Conservation (phyloP, 2,113 vertebrate genomes). For the Coturnix japonica region DNA sequence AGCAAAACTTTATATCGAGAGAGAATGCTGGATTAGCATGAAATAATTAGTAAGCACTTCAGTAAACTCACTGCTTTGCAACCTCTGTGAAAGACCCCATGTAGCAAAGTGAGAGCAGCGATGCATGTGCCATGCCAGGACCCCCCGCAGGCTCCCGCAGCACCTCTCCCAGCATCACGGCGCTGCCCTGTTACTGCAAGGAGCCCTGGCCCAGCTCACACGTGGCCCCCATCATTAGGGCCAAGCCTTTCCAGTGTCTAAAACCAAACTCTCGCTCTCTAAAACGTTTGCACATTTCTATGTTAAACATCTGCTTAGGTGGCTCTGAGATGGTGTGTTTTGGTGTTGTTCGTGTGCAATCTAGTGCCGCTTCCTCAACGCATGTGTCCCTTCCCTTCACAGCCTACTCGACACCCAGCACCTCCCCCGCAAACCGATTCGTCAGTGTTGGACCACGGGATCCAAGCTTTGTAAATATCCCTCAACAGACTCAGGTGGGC, state of each 20-base stretch:
- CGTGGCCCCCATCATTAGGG: not conserved
- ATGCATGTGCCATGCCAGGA: not conserved
- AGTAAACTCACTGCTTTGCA: not conserved
- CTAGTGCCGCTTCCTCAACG: slow-evolving; percentile 87
- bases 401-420: slow-evolving; percentile 99
- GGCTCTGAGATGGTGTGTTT: slow-evolving; percentile 80
- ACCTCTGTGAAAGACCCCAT: not conserved
- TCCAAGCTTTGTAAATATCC: slow-evolving; percentile 99
- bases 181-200: not conserved
- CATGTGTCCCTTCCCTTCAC: slow-evolving; percentile 84
- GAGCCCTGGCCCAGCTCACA: not conserved
- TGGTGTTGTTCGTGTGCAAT: slow-evolving; percentile 83
- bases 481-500: slow-evolving; percentile 99
- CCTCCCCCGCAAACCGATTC: slow-evolving; percentile 98
- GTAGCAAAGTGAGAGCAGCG: not conserved
- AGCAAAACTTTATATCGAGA: slow-evolving; percentile 22
- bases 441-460: slow-evolving; percentile 99
- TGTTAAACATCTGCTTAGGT: slow-evolving; percentile 78
- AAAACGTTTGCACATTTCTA: slow-evolving; percentile 75
- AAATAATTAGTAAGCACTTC: slow-evolving; percentile 10
- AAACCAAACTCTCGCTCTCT: slow-evolving; percentile 72
- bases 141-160: not conserved
- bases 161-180: not conserved
- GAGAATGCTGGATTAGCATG: slow-evolving; percentile 8
- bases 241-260: slow-evolving; percentile 51